Evolutionary conservation across 2,888 invertebrate species (phyloP), one percentile per base, ranked within the genome.

Genomic region (Chrysolina oricalcia): DNA sequence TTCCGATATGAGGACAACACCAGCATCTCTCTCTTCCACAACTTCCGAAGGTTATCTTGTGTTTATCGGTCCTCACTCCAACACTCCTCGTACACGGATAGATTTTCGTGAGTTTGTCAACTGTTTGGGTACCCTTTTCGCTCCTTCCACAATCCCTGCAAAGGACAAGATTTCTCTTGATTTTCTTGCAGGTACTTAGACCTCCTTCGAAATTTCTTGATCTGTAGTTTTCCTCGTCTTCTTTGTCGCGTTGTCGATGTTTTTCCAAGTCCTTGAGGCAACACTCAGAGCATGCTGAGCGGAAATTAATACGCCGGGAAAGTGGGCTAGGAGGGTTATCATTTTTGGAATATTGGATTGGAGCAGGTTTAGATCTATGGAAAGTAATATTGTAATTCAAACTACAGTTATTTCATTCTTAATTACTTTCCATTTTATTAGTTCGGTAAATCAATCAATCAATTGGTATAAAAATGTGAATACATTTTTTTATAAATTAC

Each of bases 11-110:
- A n/a, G 23, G 23, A n/a, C 59, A 41, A 17, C 67, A 67, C 21
- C 50, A 11, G 19, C 67, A 67, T 50, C n/a, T 67, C 23, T n/a
- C 5, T 10, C 40, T 67, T 11, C 67, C 67, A 17, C 67, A 67
- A 67, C 67, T 35, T 10, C 67, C 67, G 50, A 67, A 67, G 4
- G 48, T 50, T 17, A 67, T 50, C 50, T 67, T 67, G 13, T 19
- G 27, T 50, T 11, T 67, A 13, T 35, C 67, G 4, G 67, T 67
- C 35, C 13, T 48, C 10, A 67, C 67, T 6, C 67, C 67, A 17
- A 67, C 41, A 17, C 35, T 67, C 17, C 50, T 67, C n/a, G 67
- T 67, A 5, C 15, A 48, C 10, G 35, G 50, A 21, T 50, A 35
- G 17, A 48, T 15, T n/a, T n/a, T 35, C 27, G 46, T 46, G 46